A percentile compares a stretch with the other conserved stretches of the same genome.
These are phyloP conservation scores for Lucinisca nassula DNA, from an alignment of 2,888 invertebrate genomes.

Conservation along the genomic window DNA sequence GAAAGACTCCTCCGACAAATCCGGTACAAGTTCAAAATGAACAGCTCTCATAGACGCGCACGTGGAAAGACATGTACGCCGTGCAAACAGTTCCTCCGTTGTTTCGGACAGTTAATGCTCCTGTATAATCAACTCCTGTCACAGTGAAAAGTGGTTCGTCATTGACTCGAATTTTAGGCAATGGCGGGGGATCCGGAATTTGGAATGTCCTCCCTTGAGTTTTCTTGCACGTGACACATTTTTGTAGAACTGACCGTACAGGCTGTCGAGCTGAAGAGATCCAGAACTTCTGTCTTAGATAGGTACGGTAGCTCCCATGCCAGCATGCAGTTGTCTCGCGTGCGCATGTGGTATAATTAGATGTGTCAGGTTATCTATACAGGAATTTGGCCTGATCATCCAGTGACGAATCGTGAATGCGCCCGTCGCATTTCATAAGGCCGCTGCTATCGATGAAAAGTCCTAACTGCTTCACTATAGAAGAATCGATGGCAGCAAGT, in stretches of 20 bases:
- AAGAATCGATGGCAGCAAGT: background rate
- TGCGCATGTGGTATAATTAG: background rate
- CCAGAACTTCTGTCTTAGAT: constrained; percentile 37
- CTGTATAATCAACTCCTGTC: constrained; percentile 62
- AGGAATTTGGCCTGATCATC: background rate
- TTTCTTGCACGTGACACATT: constrained; percentile 51
- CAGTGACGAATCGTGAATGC: background rate
- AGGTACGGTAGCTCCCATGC: background rate
- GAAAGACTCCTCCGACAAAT: constrained; percentile 44
- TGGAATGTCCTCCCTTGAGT: constrained; percentile 37
- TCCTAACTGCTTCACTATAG: background rate
- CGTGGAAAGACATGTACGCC: constrained; percentile 60
- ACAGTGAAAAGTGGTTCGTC: constrained; percentile 50
- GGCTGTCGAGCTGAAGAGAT: constrained; percentile 26
- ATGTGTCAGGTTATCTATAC: background rate
- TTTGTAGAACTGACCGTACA: constrained; percentile 28
- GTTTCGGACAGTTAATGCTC: constrained; percentile 27
- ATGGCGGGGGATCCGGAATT: constrained; percentile 40
- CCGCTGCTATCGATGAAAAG: background rate
- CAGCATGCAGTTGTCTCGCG: background rate
- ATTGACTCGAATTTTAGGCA: constrained; percentile 26
- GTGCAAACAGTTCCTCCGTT: constrained; percentile 24
- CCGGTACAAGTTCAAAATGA: constrained; percentile 58
- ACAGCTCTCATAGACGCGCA: constrained; percentile 59
- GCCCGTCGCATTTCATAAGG: background rate